Base-by-base conservation (phyloP, 2,888 invertebrate genomes). In the Heliconius hortense region DNA sequence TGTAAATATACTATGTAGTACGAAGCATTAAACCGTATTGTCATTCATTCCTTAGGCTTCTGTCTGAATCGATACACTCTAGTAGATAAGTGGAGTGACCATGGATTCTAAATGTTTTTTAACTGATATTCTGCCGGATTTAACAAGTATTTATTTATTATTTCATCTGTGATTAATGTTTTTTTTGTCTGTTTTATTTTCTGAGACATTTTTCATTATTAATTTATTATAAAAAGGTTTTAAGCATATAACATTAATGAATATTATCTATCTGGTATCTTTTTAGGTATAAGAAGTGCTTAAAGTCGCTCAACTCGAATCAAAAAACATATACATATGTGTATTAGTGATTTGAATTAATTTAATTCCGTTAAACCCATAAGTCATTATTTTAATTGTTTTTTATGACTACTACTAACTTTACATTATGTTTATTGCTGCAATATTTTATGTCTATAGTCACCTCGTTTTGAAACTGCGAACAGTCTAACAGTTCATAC, bases 21-120 rank as follows among this genome's bases (percentile, higher is more conserved):
- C 0, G 8, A 59, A 35, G 56, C 59, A 59, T 39, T 60, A 39
- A 26, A 21, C 18, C 10, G 21, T 70, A 59, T 39, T 31, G 26
- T 53, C 43, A 43, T 53, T 53, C 63, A 56, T 53, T 74, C 59
- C 53, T 74, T 28, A 63, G 74, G 74, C 62, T 74, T 74, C 74
- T 64, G 74, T 74, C 31, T 64, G 53, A 39, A 70, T 53, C 64
- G 43, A 70, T 74, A 70, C 53, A 63, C 69, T 35, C 10, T 18
- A 43, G 18, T 26, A 35, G 48, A 56, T 21, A n/a, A 66, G 39
- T 39, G 39, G 39, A 24, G 66, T 26, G 15, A 70, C 59, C 35
- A 79, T 79, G 79, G 78, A 78, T 5, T 67, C 78, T 11, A 68
- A 76, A 66, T 76, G 76, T 69, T 79, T 79, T 66, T 53, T 79